phyloP scores from a whole-genome alignment of 2,888 invertebrate species.

The Drosophila borborema region DNA sequence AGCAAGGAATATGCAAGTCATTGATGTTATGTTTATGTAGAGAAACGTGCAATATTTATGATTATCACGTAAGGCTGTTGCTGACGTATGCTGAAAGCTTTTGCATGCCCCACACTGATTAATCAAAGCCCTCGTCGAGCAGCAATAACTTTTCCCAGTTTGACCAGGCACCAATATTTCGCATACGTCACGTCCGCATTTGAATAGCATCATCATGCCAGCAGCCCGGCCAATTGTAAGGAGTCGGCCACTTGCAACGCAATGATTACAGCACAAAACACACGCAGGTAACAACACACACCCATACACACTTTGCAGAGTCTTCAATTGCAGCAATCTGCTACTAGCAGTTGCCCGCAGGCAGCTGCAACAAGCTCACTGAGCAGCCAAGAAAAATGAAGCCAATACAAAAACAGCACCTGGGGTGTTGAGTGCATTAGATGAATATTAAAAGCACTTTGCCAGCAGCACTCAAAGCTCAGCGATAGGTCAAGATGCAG shows the following conservation, averaged over 20 bases:
- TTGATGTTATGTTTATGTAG: slow-evolving; percentile 16
- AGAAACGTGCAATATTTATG: slow-evolving; percentile 26
- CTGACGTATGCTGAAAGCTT: slow-evolving; percentile 28
- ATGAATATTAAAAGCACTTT: slow-evolving; percentile 77
- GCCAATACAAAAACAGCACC: slow-evolving; percentile 46
- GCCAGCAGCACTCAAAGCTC: slow-evolving; percentile 36
- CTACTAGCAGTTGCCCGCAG: slow-evolving; percentile 27
- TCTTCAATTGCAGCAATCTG: slow-evolving; percentile 49
- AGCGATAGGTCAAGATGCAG: slow-evolving; percentile 7
- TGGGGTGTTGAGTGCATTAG: slow-evolving; percentile 71
- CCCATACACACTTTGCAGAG: slow-evolving; percentile 4
- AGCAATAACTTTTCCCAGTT: slow-evolving; percentile 17
- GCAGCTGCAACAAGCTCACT: slow-evolving; percentile 36
- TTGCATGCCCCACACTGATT: slow-evolving; percentile 43
- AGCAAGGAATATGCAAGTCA: slow-evolving; percentile 12
- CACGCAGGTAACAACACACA: slow-evolving; percentile 36
- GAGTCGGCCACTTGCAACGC: slow-evolving; percentile 46
- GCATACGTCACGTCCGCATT: slow-evolving; percentile 68
- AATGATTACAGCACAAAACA: slow-evolving; percentile 60
- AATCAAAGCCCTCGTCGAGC: slow-evolving; percentile 38
- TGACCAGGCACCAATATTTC: slow-evolving; percentile 49
- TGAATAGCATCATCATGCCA: slow-evolving; percentile 17
- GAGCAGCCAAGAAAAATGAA: slow-evolving; percentile 59
- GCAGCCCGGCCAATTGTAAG: slow-evolving; percentile 13
- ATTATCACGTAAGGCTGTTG: slow-evolving; percentile 31